Percentiles rank a stretch among this genome's conserved stretches.
phyloP scores from a whole-genome alignment of 2,888 invertebrate species.

The Platycheirus albimanus region DNA sequence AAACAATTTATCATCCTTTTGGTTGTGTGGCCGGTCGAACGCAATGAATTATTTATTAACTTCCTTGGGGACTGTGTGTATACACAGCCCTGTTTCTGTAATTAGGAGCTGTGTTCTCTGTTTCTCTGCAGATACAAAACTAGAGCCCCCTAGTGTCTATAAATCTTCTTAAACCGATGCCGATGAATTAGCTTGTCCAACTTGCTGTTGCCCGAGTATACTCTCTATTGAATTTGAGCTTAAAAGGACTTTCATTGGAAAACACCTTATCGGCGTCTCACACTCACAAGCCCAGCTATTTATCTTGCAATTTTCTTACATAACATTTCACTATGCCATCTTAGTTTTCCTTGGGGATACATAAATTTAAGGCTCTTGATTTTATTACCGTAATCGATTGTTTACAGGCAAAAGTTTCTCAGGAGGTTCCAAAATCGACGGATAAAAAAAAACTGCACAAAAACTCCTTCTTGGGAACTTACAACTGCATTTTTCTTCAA shows the following conservation, averaged over 20 bases:
- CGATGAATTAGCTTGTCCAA: constrained; percentile 65
- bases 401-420: constrained; percentile 67
- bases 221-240: constrained; percentile 55
- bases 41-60: constrained; percentile 67
- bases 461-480: constrained; percentile 19
- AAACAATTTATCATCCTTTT: constrained; percentile 72
- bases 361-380: constrained; percentile 71
- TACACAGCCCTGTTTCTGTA: constrained; percentile 34
- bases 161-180: constrained; percentile 65
- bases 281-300: constrained; percentile 50
- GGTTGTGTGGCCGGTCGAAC: constrained; percentile 34
- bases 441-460: constrained; percentile 37
- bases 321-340: constrained; percentile 50
- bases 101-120: constrained; percentile 56
- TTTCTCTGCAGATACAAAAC: constrained; percentile 21
- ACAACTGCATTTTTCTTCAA: not conserved
- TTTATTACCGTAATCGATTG: constrained; percentile 72
- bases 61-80: constrained; percentile 44
- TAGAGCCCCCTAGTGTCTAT: constrained; percentile 28
- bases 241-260: constrained; percentile 8
- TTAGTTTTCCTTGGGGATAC: constrained; percentile 62
- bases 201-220: constrained; percentile 17
- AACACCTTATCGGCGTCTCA: constrained; percentile 28
- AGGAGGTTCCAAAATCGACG: constrained; percentile 22
- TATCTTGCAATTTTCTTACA: constrained; percentile 58